Evolutionary conservation across 2,888 invertebrate species (phyloP).

Genomic region (Tipula vernalis): DNA sequence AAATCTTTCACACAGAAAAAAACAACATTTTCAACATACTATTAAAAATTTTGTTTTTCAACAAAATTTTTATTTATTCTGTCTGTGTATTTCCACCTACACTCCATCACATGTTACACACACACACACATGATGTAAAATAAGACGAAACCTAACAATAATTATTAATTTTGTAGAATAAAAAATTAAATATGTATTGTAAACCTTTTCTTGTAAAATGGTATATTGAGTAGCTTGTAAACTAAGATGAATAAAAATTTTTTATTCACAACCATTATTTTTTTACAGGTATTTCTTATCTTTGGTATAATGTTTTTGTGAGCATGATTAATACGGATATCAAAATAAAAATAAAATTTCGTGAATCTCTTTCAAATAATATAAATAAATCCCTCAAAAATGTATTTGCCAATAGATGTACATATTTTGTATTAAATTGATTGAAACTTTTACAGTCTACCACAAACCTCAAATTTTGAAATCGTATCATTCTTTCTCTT

Average conservation of each 20-base stretch:
- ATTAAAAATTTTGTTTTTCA: not conserved
- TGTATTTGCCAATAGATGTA: not conserved
- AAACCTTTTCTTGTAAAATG: not conserved
- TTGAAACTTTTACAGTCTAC: not conserved
- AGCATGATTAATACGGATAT: not conserved
- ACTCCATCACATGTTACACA: not conserved
- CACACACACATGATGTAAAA: not conserved
- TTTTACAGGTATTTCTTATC: not conserved
- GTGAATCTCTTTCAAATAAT: not conserved
- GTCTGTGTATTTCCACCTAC: not conserved
- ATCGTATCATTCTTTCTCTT: not conserved
- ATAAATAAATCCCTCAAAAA: not conserved
- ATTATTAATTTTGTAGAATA: not conserved
- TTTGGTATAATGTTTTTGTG: not conserved
- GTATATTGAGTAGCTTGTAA: not conserved
- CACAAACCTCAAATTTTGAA: not conserved
- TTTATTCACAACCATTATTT: not conserved
- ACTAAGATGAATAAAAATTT: not conserved
- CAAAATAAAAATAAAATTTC: not conserved
- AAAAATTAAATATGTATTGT: not conserved
- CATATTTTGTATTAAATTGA: not conserved
- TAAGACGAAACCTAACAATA: not conserved
- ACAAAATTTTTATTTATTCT: not conserved
- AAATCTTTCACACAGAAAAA: not conserved
- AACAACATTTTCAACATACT: not conserved